Evolutionary conservation across 2,888 invertebrate genomes (phyloP).

Genomic region (Phytoseiulus persimilis): DNA sequence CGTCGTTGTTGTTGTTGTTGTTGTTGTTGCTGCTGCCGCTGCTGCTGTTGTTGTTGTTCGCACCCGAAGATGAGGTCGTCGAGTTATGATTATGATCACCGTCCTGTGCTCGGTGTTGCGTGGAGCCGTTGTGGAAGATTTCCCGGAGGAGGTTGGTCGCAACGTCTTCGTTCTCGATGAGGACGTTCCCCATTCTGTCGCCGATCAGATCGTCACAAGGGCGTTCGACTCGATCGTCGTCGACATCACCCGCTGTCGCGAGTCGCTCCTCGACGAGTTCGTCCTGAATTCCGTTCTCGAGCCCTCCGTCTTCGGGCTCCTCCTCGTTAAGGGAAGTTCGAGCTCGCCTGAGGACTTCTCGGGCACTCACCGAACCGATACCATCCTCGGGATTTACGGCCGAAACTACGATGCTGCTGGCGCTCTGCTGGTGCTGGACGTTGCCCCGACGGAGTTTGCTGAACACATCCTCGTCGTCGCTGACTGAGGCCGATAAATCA

Average conservation of each 20-base stretch:
- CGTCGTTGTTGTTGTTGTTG: constrained; percentile 19
- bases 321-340: background rate
- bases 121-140: background rate
- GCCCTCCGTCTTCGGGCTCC: background rate
- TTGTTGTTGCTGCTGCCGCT: constrained; percentile 20
- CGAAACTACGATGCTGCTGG: background rate
- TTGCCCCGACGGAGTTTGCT: background rate
- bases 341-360: background rate
- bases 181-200: constrained; percentile 10
- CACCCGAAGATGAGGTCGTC: background rate
- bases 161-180: constrained; percentile 35
- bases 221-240: background rate
- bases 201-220: constrained; percentile 22
- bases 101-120: background rate
- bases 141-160: constrained; percentile 10
- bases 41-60: constrained; percentile 20
- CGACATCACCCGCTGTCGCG: background rate
- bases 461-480: background rate
- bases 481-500: background rate
- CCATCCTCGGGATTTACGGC: background rate
- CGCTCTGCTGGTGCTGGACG: background rate
- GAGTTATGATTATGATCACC: constrained; percentile 6
- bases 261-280: background rate
- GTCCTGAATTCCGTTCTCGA: background rate
- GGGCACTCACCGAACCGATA: background rate